These are phyloP conservation scores for Lanistes nyassanus DNA, from an alignment of 1,140 invertebrate species.

Conservation along the genomic window DNA sequence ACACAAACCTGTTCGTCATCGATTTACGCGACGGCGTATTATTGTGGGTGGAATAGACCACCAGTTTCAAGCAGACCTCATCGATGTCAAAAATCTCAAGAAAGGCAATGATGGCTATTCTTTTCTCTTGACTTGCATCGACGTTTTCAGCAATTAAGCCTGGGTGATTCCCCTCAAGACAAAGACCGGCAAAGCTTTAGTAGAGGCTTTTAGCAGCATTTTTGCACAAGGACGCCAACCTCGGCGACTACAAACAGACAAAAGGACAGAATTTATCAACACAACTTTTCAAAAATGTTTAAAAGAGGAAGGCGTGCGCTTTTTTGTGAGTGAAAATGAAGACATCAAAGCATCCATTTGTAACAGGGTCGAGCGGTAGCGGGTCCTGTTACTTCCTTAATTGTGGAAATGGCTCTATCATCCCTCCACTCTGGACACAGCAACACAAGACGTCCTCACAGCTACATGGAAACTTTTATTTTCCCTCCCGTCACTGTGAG, in stretches of 20 bases:
- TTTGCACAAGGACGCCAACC: constrained; percentile 28
- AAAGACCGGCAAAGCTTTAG: constrained; percentile 61
- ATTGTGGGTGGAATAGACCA: constrained; percentile 50
- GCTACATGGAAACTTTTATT: too few species aligned
- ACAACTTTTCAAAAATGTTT: constrained; percentile 25
- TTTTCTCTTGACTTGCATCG: constrained; percentile 68
- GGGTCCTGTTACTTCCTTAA: too few species aligned
- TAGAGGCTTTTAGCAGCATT: constrained; percentile 42
- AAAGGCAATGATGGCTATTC: constrained; percentile 63
- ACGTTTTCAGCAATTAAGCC: constrained; percentile 67
- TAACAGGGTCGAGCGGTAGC: too few species aligned
- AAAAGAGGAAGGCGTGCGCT: constrained; percentile 10
- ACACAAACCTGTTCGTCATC: constrained; percentile 27
- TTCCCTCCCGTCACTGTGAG: too few species aligned
- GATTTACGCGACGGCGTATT: constrained; percentile 19
- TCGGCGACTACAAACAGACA: constrained; percentile 21
- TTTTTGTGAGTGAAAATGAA: constrained; percentile 44
- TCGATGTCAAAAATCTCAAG: constrained; percentile 51
- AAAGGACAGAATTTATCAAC: constrained; percentile 31
- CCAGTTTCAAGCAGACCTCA: constrained; percentile 64
- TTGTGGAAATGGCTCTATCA: too few species aligned
- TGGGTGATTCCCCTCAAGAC: constrained; percentile 67
- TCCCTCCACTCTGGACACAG: too few species aligned
- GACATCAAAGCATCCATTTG: constrained; percentile 66
- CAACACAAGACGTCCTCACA: too few species aligned